Evolutionary conservation across 2,888 invertebrate species (phyloP).

Genomic region (Rhorus exstirpatorius): DNA sequence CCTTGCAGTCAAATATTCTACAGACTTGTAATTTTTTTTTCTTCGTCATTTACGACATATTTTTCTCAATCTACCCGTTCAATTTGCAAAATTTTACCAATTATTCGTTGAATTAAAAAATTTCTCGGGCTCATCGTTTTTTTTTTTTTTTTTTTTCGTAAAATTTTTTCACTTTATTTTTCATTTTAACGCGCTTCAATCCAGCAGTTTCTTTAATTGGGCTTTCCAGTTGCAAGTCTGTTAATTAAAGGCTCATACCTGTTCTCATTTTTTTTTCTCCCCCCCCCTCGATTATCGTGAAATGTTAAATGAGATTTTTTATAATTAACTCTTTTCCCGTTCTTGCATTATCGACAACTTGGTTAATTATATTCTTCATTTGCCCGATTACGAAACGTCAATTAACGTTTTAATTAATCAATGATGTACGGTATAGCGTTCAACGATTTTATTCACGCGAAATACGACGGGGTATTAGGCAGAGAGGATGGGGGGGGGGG

Average conservation of each 20-base stretch:
- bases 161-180: conserved; percentile 32
- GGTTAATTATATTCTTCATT: conserved; percentile 36
- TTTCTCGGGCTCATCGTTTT: too few species aligned
- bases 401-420: conserved; percentile 71
- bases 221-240: conserved; percentile 28
- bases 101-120: too few species aligned
- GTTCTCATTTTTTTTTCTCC: background rate
- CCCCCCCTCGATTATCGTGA: background rate
- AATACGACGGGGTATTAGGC: conserved; percentile 56
- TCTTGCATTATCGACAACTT: conserved; percentile 31
- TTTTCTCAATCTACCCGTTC: too few species aligned
- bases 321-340: background rate
- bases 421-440: conserved; percentile 47
- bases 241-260: conserved; percentile 29
- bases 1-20: background rate
- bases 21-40: background rate
- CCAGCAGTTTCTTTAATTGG: conserved; percentile 31
- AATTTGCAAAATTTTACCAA: too few species aligned
- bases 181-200: conserved; percentile 2
- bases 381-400: conserved; percentile 48
- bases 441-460: conserved; percentile 34
- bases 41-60: background rate
- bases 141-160: background rate
- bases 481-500: background rate
- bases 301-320: conserved; percentile 21